These are phyloP conservation scores for Microctenopoma steveboyesi DNA, from an alignment of 2,797 vertebrate species.

Conservation along the genomic window DNA sequence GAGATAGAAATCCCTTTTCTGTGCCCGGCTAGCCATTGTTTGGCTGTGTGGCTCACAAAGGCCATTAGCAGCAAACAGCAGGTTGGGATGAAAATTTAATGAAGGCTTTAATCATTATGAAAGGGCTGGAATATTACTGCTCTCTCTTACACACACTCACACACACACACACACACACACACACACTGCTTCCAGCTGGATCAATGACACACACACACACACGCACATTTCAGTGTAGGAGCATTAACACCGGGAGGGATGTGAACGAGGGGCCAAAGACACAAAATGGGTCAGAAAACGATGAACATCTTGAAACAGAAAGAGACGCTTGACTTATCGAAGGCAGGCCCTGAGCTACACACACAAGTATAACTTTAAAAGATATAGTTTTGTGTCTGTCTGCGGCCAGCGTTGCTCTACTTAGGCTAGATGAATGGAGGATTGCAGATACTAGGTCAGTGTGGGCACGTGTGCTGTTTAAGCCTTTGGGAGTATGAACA, in stretches of 20 bases:
- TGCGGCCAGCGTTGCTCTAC: slow-evolving; percentile 78
- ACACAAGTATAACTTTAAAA: slow-evolving; percentile 64
- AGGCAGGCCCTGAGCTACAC: slow-evolving; percentile 62
- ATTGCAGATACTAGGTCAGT: slow-evolving; percentile 71
- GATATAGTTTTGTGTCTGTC: slow-evolving; percentile 64
- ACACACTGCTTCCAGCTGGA: slow-evolving; percentile 73
- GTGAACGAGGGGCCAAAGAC: slow-evolving; percentile 66
- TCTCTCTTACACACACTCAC: slow-evolving; percentile 71
- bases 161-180: slow-evolving; percentile 39
- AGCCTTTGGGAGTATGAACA: slow-evolving; percentile 53
- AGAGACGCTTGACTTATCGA: slow-evolving; percentile 49
- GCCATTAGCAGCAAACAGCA: slow-evolving; percentile 98
- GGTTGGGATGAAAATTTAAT: slow-evolving; percentile 99
- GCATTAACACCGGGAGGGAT: slow-evolving; percentile 72
- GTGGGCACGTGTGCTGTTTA: slow-evolving; percentile 49
- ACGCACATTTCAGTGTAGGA: slow-evolving; percentile 48
- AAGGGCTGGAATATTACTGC: slow-evolving; percentile 89
- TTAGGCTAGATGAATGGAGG: slow-evolving; percentile 78
- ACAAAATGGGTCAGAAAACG: slow-evolving; percentile 83
- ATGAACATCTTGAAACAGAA: slow-evolving; percentile 73
- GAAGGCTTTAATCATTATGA: slow-evolving; percentile 98
- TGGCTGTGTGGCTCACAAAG: slow-evolving; percentile 93
- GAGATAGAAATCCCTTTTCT: slow-evolving; percentile 86
- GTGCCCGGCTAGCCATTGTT: slow-evolving; percentile 89
- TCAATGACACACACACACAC: slow-evolving; percentile 72